phyloP scores from a whole-genome alignment of 2,113 vertebrate genomes.

The Hucho hucho region DNA sequence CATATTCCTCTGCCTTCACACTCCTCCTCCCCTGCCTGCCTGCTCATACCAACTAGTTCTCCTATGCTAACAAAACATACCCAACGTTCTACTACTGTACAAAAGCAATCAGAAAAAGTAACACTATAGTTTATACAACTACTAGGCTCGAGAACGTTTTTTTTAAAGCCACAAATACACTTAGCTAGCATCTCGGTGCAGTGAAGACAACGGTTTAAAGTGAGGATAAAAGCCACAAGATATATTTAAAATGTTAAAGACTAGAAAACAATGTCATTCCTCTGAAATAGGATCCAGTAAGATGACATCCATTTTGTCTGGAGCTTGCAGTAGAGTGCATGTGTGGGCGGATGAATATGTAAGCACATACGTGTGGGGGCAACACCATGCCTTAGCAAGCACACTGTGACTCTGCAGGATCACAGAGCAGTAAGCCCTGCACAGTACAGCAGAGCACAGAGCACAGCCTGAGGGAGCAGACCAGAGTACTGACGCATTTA shows the following conservation, averaged over 20 bases:
- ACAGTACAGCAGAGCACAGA: constrained; percentile 3
- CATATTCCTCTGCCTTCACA: constrained; percentile 33
- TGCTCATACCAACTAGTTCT: constrained; percentile 15
- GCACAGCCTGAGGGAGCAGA: constrained; percentile 10
- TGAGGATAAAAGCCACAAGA: too few relatives aligned
- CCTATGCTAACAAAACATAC: constrained; percentile 2
- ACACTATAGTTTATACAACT: not conserved
- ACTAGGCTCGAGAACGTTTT: too few relatives aligned
- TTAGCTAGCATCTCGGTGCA: too few relatives aligned
- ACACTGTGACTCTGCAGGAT: constrained; percentile 42
- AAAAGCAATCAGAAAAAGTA: not conserved
- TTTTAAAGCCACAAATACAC: too few relatives aligned
- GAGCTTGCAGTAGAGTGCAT: constrained; percentile 31
- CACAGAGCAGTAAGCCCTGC: constrained; percentile 8
- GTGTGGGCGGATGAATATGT: constrained; percentile 51
- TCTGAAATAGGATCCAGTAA: too few relatives aligned
- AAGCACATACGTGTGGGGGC: constrained; percentile 30
- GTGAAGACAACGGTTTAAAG: too few relatives aligned
- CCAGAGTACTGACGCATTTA: not conserved
- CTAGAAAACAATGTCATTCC: too few relatives aligned
- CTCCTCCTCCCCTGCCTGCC: constrained; percentile 24
- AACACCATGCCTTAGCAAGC: constrained; percentile 29
- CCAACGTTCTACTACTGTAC: not conserved
- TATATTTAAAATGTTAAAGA: too few relatives aligned
- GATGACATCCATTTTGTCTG: constrained; percentile 34